These are phyloP conservation scores for Nephrotoma flavescens DNA, from an alignment of 2,888 invertebrate species.

Conservation along the genomic window DNA sequence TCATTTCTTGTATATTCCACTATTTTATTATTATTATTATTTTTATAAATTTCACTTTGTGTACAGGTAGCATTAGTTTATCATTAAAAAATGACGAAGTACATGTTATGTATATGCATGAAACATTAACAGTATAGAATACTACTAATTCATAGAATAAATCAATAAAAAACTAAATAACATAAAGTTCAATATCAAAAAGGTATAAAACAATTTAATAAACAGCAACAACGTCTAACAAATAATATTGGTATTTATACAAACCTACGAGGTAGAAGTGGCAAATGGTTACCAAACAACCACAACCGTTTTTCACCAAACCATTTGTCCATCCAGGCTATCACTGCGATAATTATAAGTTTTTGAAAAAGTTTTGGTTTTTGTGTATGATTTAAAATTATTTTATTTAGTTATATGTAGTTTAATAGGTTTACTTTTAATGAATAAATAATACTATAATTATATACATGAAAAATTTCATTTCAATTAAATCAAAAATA, in stretches of 20 bases:
- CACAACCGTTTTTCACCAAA: constrained; percentile 80
- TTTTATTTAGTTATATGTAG: not conserved
- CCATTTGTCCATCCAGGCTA: constrained; percentile 75
- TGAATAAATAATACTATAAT: not conserved
- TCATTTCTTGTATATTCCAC: not conserved
- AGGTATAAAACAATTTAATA: not conserved
- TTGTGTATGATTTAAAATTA: not conserved
- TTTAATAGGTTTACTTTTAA: not conserved
- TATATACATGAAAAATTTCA: not conserved
- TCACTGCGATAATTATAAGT: constrained; percentile 1
- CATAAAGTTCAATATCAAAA: not conserved
- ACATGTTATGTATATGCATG: not conserved
- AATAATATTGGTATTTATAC: not conserved
- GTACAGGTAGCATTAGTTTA: not conserved
- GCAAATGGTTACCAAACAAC: constrained; percentile 81
- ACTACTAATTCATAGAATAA: not conserved
- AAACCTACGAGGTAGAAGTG: constrained; percentile 67
- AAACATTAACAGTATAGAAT: not conserved
- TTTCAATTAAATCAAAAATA: not conserved
- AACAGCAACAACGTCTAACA: not conserved
- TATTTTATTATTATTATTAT: not conserved
- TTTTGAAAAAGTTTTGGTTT: not conserved
- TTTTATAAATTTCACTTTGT: not conserved
- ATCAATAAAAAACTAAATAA: not conserved
- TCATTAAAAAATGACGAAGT: not conserved